Percentiles rank a stretch among this genome's conserved stretches.
phyloP scores from a whole-genome alignment of 1,140 invertebrate species.

The Rhynchophorus ferrugineus region DNA sequence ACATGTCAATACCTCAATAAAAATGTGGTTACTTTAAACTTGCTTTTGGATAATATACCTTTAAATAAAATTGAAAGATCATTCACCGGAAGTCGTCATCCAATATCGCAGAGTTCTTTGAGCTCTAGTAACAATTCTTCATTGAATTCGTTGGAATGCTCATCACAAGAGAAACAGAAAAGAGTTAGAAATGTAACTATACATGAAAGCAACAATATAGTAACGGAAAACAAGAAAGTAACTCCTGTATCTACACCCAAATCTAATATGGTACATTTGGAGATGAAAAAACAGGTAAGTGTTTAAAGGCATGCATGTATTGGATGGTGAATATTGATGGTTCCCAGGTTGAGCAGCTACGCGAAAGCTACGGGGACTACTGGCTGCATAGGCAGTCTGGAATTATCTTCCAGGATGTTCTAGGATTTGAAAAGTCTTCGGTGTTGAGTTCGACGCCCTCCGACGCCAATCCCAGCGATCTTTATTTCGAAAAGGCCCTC shows the following conservation, averaged over 20 bases:
- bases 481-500: background rate
- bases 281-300: slow-evolving; percentile 51
- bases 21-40: slow-evolving; percentile 46
- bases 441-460: slow-evolving; percentile 25
- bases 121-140: slow-evolving; percentile 9
- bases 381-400: slow-evolving; percentile 52
- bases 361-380: slow-evolving; percentile 50
- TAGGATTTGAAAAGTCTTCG: slow-evolving; percentile 42
- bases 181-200: slow-evolving; percentile 36
- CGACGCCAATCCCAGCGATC: background rate
- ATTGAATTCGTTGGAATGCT: slow-evolving; percentile 5
- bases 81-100: slow-evolving; percentile 39
- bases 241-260: slow-evolving; percentile 8
- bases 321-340: too few relatives aligned
- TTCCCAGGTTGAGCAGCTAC: slow-evolving; percentile 47
- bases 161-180: slow-evolving; percentile 20
- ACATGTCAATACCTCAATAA: slow-evolving; percentile 51
- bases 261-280: slow-evolving; percentile 42
- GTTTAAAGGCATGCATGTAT: slow-evolving; percentile 40
- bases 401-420: slow-evolving; percentile 46
- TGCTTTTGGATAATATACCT: slow-evolving; percentile 49
- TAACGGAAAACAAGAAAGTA: slow-evolving; percentile 6
- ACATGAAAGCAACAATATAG: slow-evolving; percentile 27
- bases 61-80: slow-evolving; percentile 48
- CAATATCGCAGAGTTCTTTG: slow-evolving; percentile 15